phyloP scores from a whole-genome alignment of 2,888 invertebrate species.

The Phymatocera aterrima region DNA sequence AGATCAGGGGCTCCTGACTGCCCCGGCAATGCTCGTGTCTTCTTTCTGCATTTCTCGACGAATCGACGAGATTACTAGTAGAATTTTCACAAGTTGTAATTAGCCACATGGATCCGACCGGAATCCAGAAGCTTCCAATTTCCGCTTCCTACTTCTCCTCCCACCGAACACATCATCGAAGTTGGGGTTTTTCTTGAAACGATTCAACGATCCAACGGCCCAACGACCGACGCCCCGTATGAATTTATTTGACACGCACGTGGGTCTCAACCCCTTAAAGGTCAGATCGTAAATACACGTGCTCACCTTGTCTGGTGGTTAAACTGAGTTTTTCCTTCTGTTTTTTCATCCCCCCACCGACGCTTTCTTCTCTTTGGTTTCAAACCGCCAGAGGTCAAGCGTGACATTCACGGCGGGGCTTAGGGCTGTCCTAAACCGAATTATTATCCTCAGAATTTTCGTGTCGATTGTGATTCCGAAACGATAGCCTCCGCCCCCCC shows the following conservation, averaged over 20 bases:
- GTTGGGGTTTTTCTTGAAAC: background rate
- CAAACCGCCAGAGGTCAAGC: conserved; percentile 16
- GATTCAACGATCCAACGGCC: background rate
- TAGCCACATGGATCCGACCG: too few relatives aligned
- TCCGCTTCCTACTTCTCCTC: too few relatives aligned
- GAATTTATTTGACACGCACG: conserved; percentile 27
- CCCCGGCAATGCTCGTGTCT: too few relatives aligned
- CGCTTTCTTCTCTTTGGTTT: background rate
- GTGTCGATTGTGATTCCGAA: conserved; percentile 36
- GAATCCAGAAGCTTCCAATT: too few relatives aligned
- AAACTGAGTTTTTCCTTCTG: background rate
- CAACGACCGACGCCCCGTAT: background rate
- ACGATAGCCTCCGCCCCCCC: background rate
- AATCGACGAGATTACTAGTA: too few relatives aligned
- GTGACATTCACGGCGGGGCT: background rate
- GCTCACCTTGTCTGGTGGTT: conserved; percentile 3
- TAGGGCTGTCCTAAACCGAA: conserved; percentile 28
- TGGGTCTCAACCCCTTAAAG: background rate
- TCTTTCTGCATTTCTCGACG: too few relatives aligned
- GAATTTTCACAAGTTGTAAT: too few relatives aligned
- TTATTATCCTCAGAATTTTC: conserved; percentile 32
- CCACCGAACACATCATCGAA: too few relatives aligned
- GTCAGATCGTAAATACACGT: conserved; percentile 6
- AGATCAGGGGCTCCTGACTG: too few relatives aligned
- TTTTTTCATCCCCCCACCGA: background rate